Evolutionary conservation across 2,113 vertebrate genomes (phyloP), one percentile per base, ranked within the genome.

Genomic region (Morone saxatilis): DNA sequence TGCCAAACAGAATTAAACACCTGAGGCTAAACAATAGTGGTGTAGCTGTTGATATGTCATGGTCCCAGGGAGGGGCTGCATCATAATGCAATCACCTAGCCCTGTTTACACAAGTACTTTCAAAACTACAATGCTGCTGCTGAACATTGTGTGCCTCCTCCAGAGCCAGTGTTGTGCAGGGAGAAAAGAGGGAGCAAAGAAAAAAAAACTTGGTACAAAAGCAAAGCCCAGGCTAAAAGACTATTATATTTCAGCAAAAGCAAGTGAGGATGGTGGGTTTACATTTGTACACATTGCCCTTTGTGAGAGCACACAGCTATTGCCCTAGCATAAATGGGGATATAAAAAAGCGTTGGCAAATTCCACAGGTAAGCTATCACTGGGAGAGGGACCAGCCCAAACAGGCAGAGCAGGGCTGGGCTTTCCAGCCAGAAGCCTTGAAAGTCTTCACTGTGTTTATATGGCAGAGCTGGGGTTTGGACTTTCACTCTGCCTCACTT

Each of bases 331-430:
- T 93, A 89, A 94, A 93, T 91, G 91, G 80, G 89, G 90, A 91
- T 90, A 90, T 90, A 88, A 92, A 94, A 93, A 92, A 93, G 92
- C 94, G 88, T 87, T 94, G 92, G 91, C 94, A 90, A 96, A 97
- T 97, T 96, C 96, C 95, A 94, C 90, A 96, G 92, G 92, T 94
- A 96, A 95, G 95, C 93, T 93, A 95, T 96, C 95, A 95, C 88
- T 89, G 91, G 86, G 83, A 0, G 1, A 69, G 78, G 86, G 2
- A 94, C 96, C 94, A 93, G 97, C 94, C 94, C 90, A 90, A 14
- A 96, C 97, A 97, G 1, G 97, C 84, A 93, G 65, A 80, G 80
- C 80, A 90, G 94, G 93, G 94, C 93, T 93, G 92, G 94, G 93
- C 91, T 88, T 87, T 94, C 38, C 75, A 95, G 88, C 94, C 95